These are phyloP conservation scores for Lithosia quadra DNA, from an alignment of 2,888 invertebrate species.

Conservation along the genomic window DNA sequence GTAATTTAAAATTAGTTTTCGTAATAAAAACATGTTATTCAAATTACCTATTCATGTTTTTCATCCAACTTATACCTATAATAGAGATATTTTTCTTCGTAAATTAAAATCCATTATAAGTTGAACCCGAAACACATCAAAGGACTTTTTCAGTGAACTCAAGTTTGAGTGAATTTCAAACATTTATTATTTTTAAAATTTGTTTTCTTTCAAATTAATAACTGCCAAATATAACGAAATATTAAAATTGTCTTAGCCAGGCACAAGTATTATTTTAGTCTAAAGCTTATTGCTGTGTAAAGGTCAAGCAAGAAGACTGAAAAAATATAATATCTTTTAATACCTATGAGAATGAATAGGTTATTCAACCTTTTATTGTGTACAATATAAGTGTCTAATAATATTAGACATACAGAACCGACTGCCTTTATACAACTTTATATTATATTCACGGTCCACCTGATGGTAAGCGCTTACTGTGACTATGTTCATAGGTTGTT, in stretches of 20 bases:
- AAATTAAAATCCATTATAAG: not conserved
- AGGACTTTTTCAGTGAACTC: not conserved
- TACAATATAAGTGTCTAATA: no score
- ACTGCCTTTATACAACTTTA: not conserved
- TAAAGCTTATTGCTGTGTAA: constrained; percentile 34
- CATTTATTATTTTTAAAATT: not conserved
- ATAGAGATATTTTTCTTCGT: not conserved
- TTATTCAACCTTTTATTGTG: not conserved
- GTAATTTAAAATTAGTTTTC: not conserved
- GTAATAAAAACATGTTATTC: no score
- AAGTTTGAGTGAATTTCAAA: not conserved
- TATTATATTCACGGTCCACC: not conserved
- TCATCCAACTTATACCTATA: not conserved
- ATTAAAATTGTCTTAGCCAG: constrained; percentile 8
- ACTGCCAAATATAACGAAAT: not conserved
- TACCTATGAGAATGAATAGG: not conserved
- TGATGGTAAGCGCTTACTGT: not conserved
- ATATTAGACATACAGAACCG: not conserved
- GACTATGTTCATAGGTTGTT: no score
- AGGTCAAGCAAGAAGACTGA: constrained; percentile 32
- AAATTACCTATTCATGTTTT: not conserved
- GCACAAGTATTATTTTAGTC: constrained; percentile 25
- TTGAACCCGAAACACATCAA: not conserved
- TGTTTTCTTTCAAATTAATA: constrained; percentile 8
- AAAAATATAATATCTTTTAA: not conserved